These are phyloP conservation scores for Ondatra zibethicus DNA, from an alignment of 2,113 vertebrate species.

Conservation along the genomic window DNA sequence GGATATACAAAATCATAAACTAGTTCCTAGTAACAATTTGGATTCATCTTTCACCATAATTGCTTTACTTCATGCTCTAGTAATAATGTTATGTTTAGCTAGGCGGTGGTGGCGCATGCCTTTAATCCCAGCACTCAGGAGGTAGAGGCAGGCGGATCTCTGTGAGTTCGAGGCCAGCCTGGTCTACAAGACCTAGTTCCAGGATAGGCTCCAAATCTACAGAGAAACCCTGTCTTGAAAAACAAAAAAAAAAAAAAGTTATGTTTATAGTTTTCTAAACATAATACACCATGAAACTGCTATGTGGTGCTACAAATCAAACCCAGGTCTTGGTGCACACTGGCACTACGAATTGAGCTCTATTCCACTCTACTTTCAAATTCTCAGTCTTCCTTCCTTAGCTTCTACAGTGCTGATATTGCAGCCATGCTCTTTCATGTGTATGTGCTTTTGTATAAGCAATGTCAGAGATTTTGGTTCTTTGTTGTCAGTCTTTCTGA, in stretches of 20 bases:
- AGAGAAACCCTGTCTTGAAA: too few species aligned
- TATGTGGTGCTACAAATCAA: background rate
- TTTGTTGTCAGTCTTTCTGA: background rate
- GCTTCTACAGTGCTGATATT: too few species aligned
- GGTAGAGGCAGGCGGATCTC: too few species aligned
- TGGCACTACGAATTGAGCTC: background rate
- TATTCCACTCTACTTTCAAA: background rate
- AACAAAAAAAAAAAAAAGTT: too few species aligned
- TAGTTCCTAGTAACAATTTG: background rate
- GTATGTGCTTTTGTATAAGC: constrained; percentile 10
- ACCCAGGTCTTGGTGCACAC: background rate
- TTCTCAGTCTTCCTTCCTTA: background rate
- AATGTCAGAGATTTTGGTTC: background rate
- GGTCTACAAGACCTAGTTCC: too few species aligned
- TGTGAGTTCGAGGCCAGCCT: too few species aligned
- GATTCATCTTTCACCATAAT: background rate
- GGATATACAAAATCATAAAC: constrained; percentile 3
- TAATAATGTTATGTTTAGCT: too few species aligned
- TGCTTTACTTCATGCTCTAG: constrained; percentile 18
- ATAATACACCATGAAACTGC: background rate
- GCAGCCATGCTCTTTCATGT: background rate
- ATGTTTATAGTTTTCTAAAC: constrained; percentile 28
- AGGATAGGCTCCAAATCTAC: too few species aligned
- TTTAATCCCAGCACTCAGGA: too few species aligned
- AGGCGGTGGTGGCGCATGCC: too few species aligned